Evolutionary conservation across 1,140 invertebrate species (phyloP), one percentile per base, ranked within the genome.

Genomic region (Mylabris phalerata): DNA sequence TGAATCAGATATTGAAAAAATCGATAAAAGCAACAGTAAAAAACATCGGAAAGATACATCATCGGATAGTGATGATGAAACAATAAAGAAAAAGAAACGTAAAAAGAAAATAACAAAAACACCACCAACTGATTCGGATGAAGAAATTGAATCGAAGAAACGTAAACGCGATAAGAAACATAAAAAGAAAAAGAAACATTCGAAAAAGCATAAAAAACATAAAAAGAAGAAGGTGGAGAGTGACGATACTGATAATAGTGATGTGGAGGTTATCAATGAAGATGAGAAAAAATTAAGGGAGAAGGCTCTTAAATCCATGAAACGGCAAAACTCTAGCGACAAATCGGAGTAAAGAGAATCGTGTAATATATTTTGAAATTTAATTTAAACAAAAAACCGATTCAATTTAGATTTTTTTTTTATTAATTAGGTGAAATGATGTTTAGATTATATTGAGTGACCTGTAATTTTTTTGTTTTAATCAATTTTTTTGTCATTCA

Each of bases 281-380:
- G 89, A 92, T 76, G 91, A 93, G 70, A 90, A 88, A 69, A 90
- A 89, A 74, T 78, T 94, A 60, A 80, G 92, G n/a, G 90, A 93
- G 73, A 85, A 89, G 65, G 92, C 91, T 38, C 75, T 94, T 3
- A 83, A 84, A 66, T 86, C 84, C 0, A 86, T 87, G 84, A 86
- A 86, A 71, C 79, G 71, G 59, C 71, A 73, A 48, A 70, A 71
- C 48, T 73, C 71, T 48, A 73, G 71, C 63, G 72, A 74, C 52
- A 73, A 74, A 51, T 74, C 72, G 9, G 72, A 74, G 51, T 73
- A 55, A 70, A 13, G 32, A 32, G 7, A 32, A 32, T 19, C 55
- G 48, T 61, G 42, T 61, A 45, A 46, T 48, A 60, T 55, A 19
- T 19, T 19, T 19, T 19, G 32, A 5, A 32, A 32, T 5, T 32